Base-by-base conservation (phyloP, 2,888 invertebrate genomes). In the Microctonus brassicae region DNA sequence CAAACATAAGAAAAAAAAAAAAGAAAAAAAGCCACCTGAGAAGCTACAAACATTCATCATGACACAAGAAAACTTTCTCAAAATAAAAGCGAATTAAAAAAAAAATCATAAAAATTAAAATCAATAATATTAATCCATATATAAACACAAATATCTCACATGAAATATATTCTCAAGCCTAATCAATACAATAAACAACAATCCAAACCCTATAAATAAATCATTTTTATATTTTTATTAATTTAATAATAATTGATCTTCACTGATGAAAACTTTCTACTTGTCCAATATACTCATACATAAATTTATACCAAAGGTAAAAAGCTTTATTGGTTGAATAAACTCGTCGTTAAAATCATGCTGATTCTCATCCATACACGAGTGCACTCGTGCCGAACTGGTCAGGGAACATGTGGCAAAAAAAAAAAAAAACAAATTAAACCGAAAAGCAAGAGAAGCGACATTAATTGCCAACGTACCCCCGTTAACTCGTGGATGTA, bases 401-500 rank as follows among this genome's bases (percentile, higher is more conserved):
- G 62, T 55, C 39, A 55, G 33, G 34, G 63, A 64, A 53, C 42
- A 69, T 61, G 53, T 39, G 58, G 60, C 26, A 57, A 60, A 67
- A 34, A 55, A 62, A 17, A 62, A 69, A 3, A 53, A 62, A 47
- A 17, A 70, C 17, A 47, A 47, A 7, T 47, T 47, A n/a, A 20
- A 26, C 60, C 63, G 61, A 70, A 52, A 34, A 68, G 64, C 73
- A 73, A 24, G 61, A 71, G 52, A 52, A 70, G 72, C 63, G 74
- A 76, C 77, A 73, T 76, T 77, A 76, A 77, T 77, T 77, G 75
- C 76, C 73, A 70, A 67, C 47, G 60, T 72, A 72, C 47, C 66
- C 57, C 71, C 73, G 75, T 75, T 74, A 72, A 36, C 62, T 63
- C 62, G 47, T 57, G 34, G 42, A 42, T 29, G 55, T 58, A 64